Base-by-base conservation (phyloP, 2,113 vertebrate genomes). In the Nyctereutes procyonoides region DNA sequence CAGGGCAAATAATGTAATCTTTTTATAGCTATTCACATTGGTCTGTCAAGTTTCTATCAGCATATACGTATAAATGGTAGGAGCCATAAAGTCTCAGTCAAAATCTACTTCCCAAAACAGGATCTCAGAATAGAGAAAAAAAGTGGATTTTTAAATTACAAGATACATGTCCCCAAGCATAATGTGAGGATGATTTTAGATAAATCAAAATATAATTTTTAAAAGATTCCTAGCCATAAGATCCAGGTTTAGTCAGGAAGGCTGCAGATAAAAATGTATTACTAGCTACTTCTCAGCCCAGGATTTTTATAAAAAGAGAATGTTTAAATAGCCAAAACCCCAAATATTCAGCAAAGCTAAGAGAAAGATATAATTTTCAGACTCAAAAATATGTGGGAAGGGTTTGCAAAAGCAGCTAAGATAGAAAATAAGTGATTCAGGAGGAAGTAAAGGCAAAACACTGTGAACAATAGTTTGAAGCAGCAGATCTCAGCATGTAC, bases 271-370 rank as follows among this genome's bases (percentile, higher is more conserved):
- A 56, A 53, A 53, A 74, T 67, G 60, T 16, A 7, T 43, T 35
- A 26, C 19, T 15, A 11, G 77, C 2, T 88, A 88, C 8, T 87
- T 63, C 28, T 83, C 1, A 0, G 81, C 30, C n/a, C 17, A 82
- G 24, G 81, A 83, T 69, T 56, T 83, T 1, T 43, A 73, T 79
- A 53, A 53, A 86, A 76, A 10, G 16, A 30, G 6, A 79, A 32
- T 55, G 55, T 51, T 79, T 56, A 62, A 11, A 60, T 32, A 80
- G 5, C n/a, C 15, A 26, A 24, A 63, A 83, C 15, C 28, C 13
- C 35, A 89, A 74, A 88, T 32, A 30, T 30, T 93, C 22, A 90
- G 53, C 43, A 93, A 87, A 96, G 80, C 32, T 79, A 73, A 58
- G 15, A 43, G 51, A 88, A 79, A 8, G 32, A 60, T 48, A 65